Conservation (phyloP, 2,113 vertebrate genomes). For the Emydura subglobosa region DNA sequence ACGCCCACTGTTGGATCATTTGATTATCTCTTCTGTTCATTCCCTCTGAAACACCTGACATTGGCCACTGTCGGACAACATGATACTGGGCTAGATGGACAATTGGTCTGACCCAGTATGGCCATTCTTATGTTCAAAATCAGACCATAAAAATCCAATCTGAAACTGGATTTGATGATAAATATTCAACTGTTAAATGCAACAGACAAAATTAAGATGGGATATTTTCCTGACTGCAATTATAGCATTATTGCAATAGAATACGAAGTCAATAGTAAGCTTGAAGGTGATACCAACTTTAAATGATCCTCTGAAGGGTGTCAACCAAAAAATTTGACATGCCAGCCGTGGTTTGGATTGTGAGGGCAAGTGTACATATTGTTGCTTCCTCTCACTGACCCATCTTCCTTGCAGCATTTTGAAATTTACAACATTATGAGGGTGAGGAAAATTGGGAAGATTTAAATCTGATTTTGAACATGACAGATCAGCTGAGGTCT, state of each 20-base stretch:
- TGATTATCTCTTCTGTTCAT: no score
- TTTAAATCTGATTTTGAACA: neutral
- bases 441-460: neutral
- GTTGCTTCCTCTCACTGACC: slow-evolving; percentile 63
- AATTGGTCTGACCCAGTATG: no score
- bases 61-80: no score
- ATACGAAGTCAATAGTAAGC: neutral
- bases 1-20: neutral
- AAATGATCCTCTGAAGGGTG: neutral
- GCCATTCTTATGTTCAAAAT: neutral
- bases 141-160: neutral
- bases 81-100: no score
- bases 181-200: neutral
- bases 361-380: neutral
- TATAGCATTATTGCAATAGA: neutral
- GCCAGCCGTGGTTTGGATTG: slow-evolving; percentile 34
- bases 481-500: neutral
- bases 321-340: slow-evolving; percentile 35
- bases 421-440: neutral
- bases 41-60: no score
- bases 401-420: slow-evolving; percentile 55
- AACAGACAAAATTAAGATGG: neutral
- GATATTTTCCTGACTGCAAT: neutral
- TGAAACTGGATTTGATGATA: neutral
- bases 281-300: neutral